Percentiles rank a stretch among this genome's conserved stretches.
These are phyloP conservation scores for Leucophenga maculata DNA, from an alignment of 2,888 invertebrate genomes.

Conservation along the genomic window DNA sequence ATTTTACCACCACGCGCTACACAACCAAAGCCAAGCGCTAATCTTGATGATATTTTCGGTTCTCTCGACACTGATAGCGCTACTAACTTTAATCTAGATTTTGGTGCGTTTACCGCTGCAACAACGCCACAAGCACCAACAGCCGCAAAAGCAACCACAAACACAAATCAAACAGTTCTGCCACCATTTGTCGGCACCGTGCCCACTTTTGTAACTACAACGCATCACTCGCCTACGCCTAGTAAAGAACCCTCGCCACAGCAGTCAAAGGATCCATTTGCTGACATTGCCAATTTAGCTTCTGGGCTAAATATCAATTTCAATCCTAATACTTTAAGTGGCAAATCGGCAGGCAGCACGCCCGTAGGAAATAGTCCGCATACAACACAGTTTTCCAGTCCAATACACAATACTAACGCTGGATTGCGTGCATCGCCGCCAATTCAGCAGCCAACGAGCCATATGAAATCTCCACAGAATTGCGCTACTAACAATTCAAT, in stretches of 20 bases:
- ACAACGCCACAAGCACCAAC: constrained; percentile 28
- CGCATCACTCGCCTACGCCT: constrained; percentile 45
- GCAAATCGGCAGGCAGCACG: constrained; percentile 65
- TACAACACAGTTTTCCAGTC: constrained; percentile 70
- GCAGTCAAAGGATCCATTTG: constrained; percentile 79
- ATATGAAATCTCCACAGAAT: constrained; percentile 18
- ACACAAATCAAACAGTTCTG: constrained; percentile 34
- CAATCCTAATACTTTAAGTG: constrained; percentile 64
- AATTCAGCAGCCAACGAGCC: constrained; percentile 19
- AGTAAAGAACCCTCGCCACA: constrained; percentile 73
- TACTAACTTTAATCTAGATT: constrained; percentile 53
- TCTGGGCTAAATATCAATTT: constrained; percentile 71
- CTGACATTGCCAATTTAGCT: constrained; percentile 77
- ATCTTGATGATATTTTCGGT: constrained; percentile 80
- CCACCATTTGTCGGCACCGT: constrained; percentile 47
- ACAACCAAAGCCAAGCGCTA: constrained; percentile 56
- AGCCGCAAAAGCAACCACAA: constrained; percentile 39
- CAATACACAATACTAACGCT: constrained; percentile 64
- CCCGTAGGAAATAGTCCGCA: constrained; percentile 69
- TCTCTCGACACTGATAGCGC: constrained; percentile 57
- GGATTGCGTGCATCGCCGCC: constrained; percentile 21
- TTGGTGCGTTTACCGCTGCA: constrained; percentile 50
- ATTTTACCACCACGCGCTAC: constrained; percentile 49
- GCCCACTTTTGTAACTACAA: constrained; percentile 52
- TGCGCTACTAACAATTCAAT: constrained; percentile 6